Evolutionary conservation across 2,797 vertebrate species (phyloP).

Genomic region (Astyanax mexicanus): DNA sequence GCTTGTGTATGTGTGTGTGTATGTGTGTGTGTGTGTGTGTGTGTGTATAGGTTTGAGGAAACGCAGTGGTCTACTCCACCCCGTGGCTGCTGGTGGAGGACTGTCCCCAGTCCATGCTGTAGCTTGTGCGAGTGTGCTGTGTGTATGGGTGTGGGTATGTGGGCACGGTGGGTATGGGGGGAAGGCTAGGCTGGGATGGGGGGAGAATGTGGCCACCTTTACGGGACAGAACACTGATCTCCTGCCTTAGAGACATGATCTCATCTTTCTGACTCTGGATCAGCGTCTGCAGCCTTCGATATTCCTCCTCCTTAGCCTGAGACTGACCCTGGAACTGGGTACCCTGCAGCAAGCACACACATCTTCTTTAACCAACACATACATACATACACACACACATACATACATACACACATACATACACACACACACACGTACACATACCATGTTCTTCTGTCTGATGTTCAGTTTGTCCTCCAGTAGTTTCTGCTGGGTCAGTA

Average conservation of each 20-base stretch:
- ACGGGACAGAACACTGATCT: conserved; percentile 76
- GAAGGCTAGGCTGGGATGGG: conserved; percentile 55
- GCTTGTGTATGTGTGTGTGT: background rate
- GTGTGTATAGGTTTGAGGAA: background rate
- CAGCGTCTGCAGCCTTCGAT: conserved; percentile 66
- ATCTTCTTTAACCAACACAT: background rate
- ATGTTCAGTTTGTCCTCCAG: conserved; percentile 79
- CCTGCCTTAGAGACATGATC: conserved; percentile 70
- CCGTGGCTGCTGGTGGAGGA: background rate
- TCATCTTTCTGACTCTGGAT: conserved; percentile 68
- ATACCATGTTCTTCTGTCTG: conserved; percentile 80
- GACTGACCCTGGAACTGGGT: conserved; percentile 73
- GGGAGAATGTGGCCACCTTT: conserved; percentile 77
- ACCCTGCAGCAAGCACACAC: conserved; percentile 68
- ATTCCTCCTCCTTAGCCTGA: conserved; percentile 69
- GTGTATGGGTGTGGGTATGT: background rate
- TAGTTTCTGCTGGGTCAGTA: conserved; percentile 77
- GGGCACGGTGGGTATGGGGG: conserved; percentile 53
- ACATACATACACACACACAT: conserved; percentile 7
- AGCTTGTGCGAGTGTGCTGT: background rate
- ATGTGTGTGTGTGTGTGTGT: background rate
- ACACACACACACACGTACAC: conserved; percentile 3
- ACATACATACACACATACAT: conserved; percentile 14
- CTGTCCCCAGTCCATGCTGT: conserved; percentile 70
- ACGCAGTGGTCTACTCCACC: background rate